These are phyloP conservation scores for Chorisops tibialis DNA, from an alignment of 2,888 invertebrate genomes.

Conservation along the genomic window DNA sequence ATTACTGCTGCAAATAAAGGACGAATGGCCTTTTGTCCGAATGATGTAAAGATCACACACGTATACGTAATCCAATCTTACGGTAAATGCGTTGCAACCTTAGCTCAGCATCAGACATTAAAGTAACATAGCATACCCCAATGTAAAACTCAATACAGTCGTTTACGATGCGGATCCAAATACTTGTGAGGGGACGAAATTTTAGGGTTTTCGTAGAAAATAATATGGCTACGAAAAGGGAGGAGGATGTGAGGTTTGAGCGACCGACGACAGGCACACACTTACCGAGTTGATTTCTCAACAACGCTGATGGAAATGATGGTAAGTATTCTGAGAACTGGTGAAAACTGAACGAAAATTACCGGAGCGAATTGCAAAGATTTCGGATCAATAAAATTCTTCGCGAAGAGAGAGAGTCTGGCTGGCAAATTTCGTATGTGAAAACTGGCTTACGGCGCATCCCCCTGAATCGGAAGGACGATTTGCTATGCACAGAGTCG, in stretches of 20 bases:
- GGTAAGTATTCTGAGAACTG: not conserved
- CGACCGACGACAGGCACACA: slow-evolving; percentile 4
- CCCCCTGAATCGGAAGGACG: slow-evolving; percentile 5
- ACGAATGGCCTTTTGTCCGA: no score
- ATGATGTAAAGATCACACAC: no score
- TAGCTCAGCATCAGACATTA: no score
- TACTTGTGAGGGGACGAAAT: not conserved
- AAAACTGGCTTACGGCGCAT: slow-evolving; percentile 2
- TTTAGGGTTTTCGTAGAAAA: not conserved
- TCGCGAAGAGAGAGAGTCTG: slow-evolving; percentile 4
- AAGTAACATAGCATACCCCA: slow-evolving; percentile 3
- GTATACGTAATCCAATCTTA: no score
- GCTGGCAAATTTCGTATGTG: slow-evolving; percentile 1
- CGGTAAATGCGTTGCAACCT: no score
- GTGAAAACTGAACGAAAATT: slow-evolving; percentile 21
- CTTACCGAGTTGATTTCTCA: not conserved
- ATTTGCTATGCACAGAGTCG: no score
- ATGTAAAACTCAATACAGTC: slow-evolving; percentile 17
- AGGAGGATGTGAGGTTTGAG: slow-evolving; percentile 4
- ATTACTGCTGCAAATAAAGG: no score
- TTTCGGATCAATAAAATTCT: slow-evolving; percentile 23
- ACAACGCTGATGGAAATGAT: not conserved
- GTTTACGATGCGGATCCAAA: slow-evolving; percentile 2
- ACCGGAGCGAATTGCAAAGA: not conserved
- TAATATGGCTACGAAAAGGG: not conserved